Conservation (phyloP, 2,113 vertebrate genomes). For the Zosterops pallidus region DNA sequence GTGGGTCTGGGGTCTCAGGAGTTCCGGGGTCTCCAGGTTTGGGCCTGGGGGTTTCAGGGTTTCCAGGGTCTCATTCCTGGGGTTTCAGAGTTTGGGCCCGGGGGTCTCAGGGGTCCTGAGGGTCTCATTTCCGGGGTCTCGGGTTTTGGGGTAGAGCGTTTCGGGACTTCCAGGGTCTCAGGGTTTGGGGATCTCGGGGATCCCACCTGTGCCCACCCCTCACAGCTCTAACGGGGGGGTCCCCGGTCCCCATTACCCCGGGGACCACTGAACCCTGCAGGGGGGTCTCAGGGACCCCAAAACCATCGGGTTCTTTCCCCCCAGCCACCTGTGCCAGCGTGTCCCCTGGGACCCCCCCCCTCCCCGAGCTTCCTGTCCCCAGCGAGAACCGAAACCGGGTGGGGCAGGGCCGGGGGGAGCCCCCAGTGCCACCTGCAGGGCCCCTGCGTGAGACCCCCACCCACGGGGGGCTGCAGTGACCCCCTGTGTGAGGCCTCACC, state of each 20-base stretch:
- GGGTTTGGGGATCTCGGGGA: not conserved
- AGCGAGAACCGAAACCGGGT: not conserved
- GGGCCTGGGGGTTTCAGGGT: no score
- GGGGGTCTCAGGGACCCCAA: not conserved
- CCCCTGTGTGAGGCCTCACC: not conserved
- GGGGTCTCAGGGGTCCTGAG: not conserved
- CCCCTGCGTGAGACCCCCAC: not conserved
- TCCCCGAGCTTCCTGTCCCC: not conserved
- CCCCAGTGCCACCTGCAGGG: not conserved
- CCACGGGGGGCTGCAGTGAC: not conserved
- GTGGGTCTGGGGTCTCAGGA: not conserved
- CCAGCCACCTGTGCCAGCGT: not conserved
- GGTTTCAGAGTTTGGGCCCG: not conserved
- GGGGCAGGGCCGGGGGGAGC: not conserved
- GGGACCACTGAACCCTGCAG: no score
- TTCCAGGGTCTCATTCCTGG: not conserved
- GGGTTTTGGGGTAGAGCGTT: fast-evolving
- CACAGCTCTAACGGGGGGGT: fast-evolving
- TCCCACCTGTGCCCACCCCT: not conserved
- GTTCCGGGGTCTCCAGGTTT: no score
- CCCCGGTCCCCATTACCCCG: no score
- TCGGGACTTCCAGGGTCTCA: no score
- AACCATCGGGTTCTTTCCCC: not conserved
- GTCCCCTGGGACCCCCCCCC: not conserved
- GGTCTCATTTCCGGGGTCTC: not conserved